A percentile compares a stretch with the other conserved stretches of the same genome.
phyloP scores from a whole-genome alignment of 2,113 vertebrate species.

The Poecile atricapillus region DNA sequence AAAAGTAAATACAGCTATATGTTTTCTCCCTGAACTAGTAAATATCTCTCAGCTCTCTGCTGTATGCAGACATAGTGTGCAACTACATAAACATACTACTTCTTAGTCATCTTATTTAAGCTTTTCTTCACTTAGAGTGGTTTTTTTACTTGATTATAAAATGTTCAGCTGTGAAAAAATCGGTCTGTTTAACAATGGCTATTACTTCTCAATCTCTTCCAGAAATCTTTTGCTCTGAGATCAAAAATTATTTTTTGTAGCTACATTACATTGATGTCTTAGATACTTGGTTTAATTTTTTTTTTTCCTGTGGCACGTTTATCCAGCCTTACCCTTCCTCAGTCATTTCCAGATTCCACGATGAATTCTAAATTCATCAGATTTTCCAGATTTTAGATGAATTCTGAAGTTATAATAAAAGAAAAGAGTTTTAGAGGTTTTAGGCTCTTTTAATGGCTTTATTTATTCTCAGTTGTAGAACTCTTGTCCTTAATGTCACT shows the following conservation, averaged over 20 bases:
- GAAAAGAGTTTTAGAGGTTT: background rate
- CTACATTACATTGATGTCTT: background rate
- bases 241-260: background rate
- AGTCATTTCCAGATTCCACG: background rate
- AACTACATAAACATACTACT: fast-evolving
- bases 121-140: background rate
- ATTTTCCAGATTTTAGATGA: background rate
- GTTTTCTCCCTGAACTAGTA: background rate
- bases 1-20: background rate
- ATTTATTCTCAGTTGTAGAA: background rate
- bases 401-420: background rate
- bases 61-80: background rate
- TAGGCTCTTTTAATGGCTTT: background rate
- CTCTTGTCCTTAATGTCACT: background rate
- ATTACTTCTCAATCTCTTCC: background rate
- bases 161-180: background rate
- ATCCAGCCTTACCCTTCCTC: background rate
- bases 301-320: background rate
- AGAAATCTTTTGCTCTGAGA: background rate
- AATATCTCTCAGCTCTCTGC: background rate
- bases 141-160: background rate
- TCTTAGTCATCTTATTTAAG: background rate
- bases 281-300: background rate
- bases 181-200: background rate
- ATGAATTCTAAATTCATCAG: background rate